Base-by-base conservation (phyloP, 2,113 vertebrate genomes). In the Corvus cornix region DNA sequence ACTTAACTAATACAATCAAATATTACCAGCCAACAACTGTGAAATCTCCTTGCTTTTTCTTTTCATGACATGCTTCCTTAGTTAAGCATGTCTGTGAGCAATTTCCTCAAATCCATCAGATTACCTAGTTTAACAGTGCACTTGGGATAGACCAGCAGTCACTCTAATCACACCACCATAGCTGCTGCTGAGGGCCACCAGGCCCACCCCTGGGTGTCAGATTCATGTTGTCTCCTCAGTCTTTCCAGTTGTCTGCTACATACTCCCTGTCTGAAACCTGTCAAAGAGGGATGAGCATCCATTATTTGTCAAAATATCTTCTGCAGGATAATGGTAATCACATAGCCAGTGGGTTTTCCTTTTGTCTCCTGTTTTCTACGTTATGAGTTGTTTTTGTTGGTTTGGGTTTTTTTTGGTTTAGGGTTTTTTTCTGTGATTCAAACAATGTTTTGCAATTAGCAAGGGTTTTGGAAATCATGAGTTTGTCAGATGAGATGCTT, bases 161-260 rank as follows among this genome's bases (percentile, higher is more conserved):
- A 13, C 37, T 60, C 27, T 72, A 35, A 24, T 68, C 23, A 7
- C 23, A 19, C 18, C n/a, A 43, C 14, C 9, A 5, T 15, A 60
- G 68, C 10, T 59, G 41, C 55, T 52, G 27, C 31, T 55, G 46
- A 62, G 64, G 10, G 19, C 4, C 27, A 39, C 35, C 69, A 63
- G 19, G 5, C 11, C 44, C 7, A 1, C 14, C 49, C 9, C 20
- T 27, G 21, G 2, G 9, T 43, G 41, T 70, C 55, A 49, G 41
- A 5, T 66, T 43, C 26, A 2, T 16, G 16, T 49, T 24, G 5
- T 33, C 11, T 58, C 12, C 23, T 91, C n/a, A 11, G 30, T 21
- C 51, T 33, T 77, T 59, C 64, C 0, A 0, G 19, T 8, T 14
- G 1, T 30, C 53, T 77, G 26, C 22, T 66, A 37, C 27, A 27